Evolutionary conservation across 2,888 invertebrate species (phyloP).

Genomic region (Quadriops clusia): DNA sequence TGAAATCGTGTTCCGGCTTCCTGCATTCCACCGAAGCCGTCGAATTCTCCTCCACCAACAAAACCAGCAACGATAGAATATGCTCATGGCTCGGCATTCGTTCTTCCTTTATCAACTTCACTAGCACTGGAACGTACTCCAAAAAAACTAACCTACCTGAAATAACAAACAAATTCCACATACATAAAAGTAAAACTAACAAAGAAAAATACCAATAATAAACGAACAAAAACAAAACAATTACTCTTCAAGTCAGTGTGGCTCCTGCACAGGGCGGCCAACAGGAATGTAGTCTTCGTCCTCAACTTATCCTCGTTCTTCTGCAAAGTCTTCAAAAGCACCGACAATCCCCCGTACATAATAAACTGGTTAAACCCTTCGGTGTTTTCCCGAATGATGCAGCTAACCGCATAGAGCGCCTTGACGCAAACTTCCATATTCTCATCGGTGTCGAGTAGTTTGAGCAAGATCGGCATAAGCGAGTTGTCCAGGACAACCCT

Average conservation of each 20-base stretch:
- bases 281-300: slow-evolving; percentile 62
- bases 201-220: background rate
- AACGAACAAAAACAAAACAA: slow-evolving; percentile 6
- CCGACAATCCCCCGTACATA: slow-evolving; percentile 52
- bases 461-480: slow-evolving; percentile 50
- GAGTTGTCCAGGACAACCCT: slow-evolving; percentile 52
- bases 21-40: slow-evolving; percentile 35
- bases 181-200: slow-evolving; percentile 1
- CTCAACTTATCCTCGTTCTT: slow-evolving; percentile 46
- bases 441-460: slow-evolving; percentile 42
- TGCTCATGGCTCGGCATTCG: slow-evolving; percentile 38
- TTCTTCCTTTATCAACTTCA: slow-evolving; percentile 22
- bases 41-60: slow-evolving; percentile 36
- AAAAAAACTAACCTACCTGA: slow-evolving; percentile 25
- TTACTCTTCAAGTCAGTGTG: slow-evolving; percentile 45
- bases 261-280: slow-evolving; percentile 47
- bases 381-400: slow-evolving; percentile 52
- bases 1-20: slow-evolving; percentile 34
- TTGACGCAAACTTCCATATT: slow-evolving; percentile 53
- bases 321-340: slow-evolving; percentile 48
- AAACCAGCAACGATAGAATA: slow-evolving; percentile 37
- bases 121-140: slow-evolving; percentile 26
- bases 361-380: slow-evolving; percentile 50
- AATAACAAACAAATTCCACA: slow-evolving; percentile 13
- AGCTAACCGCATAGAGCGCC: slow-evolving; percentile 68